Conservation (phyloP, 2,113 vertebrate genomes). For the Phaethornis superciliosus region DNA sequence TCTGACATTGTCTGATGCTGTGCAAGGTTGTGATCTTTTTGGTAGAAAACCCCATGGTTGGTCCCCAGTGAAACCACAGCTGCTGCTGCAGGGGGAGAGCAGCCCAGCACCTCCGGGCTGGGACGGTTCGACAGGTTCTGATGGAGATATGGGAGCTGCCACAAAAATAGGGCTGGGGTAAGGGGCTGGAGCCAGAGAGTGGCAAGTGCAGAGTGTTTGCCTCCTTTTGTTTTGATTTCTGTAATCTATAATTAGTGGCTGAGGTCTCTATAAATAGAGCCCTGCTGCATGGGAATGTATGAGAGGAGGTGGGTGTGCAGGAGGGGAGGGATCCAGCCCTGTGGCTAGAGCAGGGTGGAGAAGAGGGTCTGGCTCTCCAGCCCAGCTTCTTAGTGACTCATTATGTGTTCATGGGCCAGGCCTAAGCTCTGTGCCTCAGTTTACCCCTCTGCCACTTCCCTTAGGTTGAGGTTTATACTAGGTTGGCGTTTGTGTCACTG, state of each 20-base stretch:
- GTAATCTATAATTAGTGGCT: constrained; percentile 36
- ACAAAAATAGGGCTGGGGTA: background rate
- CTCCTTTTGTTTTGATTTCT: constrained; percentile 42
- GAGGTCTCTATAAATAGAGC: constrained; percentile 54
- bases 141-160: background rate
- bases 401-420: background rate
- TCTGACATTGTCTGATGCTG: background rate
- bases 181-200: background rate
- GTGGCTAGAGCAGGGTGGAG: background rate
- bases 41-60: background rate
- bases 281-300: constrained; percentile 34
- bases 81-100: background rate
- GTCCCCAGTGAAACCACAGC: background rate
- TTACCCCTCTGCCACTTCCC: background rate
- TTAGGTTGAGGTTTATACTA: background rate
- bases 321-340: background rate
- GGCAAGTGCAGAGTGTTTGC: background rate
- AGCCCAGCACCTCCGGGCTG: accelerated
- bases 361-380: background rate
- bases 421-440: background rate
- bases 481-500: background rate
- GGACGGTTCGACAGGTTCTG: accelerated
- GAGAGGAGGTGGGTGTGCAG: background rate
- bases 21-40: background rate
- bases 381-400: background rate